phyloP scores from a whole-genome alignment of 2,888 invertebrate species.

The Anthophora plumipes region DNA sequence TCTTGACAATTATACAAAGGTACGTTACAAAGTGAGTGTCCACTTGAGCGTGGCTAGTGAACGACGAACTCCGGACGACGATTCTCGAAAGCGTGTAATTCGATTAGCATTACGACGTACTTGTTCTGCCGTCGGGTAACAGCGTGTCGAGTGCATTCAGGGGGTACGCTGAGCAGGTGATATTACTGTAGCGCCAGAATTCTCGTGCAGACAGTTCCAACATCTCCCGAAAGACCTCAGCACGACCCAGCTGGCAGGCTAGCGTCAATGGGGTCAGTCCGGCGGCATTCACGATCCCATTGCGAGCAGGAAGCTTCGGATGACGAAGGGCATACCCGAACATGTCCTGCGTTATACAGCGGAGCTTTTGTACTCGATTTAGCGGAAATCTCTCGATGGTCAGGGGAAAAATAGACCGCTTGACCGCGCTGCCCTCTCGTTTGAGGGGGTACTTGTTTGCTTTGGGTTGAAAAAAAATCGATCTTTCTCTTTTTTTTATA shows the following conservation, averaged over 20 bases:
- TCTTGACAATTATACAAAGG: conserved; percentile 55
- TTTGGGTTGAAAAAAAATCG: neutral
- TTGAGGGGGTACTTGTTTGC: neutral
- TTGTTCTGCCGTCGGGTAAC: conserved; percentile 96
- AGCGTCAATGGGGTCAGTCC: conserved; percentile 98
- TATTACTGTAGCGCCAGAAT: conserved; percentile 99
- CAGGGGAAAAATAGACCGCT: conserved; percentile 4
- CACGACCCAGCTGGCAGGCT: conserved; percentile 97
- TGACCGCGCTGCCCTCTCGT: neutral
- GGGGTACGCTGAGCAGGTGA: conserved; percentile 99
- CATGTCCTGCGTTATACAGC: conserved; percentile 91
- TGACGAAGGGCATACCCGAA: conserved; percentile 98
- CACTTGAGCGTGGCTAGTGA: conserved; percentile 54
- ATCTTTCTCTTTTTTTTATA: neutral
- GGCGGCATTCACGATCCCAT: conserved; percentile 94
- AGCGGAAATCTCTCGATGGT: neutral
- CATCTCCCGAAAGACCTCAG: conserved; percentile 99
- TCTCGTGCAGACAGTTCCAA: conserved; percentile 97
- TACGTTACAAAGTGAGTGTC: conserved; percentile 62
- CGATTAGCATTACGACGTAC: conserved; percentile 87
- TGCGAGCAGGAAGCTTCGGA: conserved; percentile 96
- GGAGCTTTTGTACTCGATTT: conserved; percentile 40
- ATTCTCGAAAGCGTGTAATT: conserved; percentile 72
- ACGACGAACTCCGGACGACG: conserved; percentile 58
- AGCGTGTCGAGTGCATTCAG: conserved; percentile 98